Evolutionary conservation across 1,140 invertebrate species (phyloP), one percentile per base, ranked within the genome.

Genomic region (Aphelenchoides avenae): DNA sequence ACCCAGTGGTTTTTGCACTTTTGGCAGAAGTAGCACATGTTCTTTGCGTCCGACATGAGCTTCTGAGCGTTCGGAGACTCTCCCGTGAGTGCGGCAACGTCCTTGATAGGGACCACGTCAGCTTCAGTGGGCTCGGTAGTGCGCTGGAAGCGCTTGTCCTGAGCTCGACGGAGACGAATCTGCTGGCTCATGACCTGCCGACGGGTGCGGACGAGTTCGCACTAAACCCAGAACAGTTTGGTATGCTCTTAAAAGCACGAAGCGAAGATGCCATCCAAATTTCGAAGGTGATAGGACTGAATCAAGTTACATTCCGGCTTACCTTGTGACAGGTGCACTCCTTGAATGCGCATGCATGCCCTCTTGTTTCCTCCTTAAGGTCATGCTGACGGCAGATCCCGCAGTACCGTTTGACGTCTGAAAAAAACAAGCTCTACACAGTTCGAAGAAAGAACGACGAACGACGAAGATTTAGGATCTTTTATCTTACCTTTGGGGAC

Each of bases 1-100:
- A 68, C 36, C 26, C 59, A 57, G 44, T 76, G 70, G 44, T 73
- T 73, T 40, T 73, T 73, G 60, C 70, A 73, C 49, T 73, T 73
- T 44, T 73, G 70, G 47, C 70, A 73, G 43, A 73, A 75, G 46
- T 73, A 73, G 39, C 70, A 73, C 71, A 75, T 75, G 48, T 64
- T 65, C 27, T 54, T 42, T 11, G 47, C 55, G 27, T 73, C 63
- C 15, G 40, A 40, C 3, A 49, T 6, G 7, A 61, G 34, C 44
- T 31, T 13, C 22, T 48, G 52, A n/a, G 22, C 31, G n/a, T n/a
- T 27, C 52, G 53, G 15, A 53, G 57, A 24, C 56, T 26, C 33
- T 40, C 27, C 40, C 24, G 20, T 31, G n/a, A 39, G 29, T 7
- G 50, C 13, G 2, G 31, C 47, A 13, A 26, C 29, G 44, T 26